Percentiles rank a stretch among this genome's conserved stretches.
Evolutionary conservation across 1,140 invertebrate genomes (phyloP).

Genomic region (Musca domestica): DNA sequence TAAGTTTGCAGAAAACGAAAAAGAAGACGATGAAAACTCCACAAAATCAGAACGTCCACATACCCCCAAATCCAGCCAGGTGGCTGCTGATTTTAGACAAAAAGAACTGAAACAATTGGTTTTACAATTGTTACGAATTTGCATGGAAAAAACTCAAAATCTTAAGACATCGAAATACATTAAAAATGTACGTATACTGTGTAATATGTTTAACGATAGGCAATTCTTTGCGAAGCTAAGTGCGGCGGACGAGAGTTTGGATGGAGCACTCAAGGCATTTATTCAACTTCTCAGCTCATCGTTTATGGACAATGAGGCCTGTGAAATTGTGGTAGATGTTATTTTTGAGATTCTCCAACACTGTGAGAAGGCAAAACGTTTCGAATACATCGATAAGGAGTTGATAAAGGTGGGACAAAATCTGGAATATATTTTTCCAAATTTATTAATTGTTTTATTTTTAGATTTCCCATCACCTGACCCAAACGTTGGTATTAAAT

Average conservation of each 20-base stretch:
- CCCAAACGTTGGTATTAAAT: slow-evolving; percentile 54
- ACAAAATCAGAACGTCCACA: background rate
- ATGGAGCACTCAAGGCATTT: background rate
- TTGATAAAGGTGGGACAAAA: slow-evolving; percentile 56
- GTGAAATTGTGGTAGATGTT: slow-evolving; percentile 58
- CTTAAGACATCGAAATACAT: slow-evolving; percentile 38
- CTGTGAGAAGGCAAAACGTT: slow-evolving; percentile 54
- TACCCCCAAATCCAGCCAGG: background rate
- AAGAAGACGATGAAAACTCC: slow-evolving; percentile 4
- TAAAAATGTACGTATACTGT: slow-evolving; percentile 35
- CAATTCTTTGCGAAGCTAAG: slow-evolving; percentile 33
- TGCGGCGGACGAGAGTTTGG: background rate
- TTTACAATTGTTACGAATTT: slow-evolving; percentile 56
- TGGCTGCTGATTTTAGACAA: slow-evolving; percentile 36
- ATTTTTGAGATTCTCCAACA: slow-evolving; percentile 61
- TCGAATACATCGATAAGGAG: slow-evolving; percentile 56
- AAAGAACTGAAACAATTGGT: slow-evolving; percentile 57
- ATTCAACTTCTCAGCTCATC: background rate
- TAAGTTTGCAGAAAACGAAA: slow-evolving; percentile 33
- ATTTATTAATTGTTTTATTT: slow-evolving; percentile 13
- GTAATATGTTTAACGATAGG: slow-evolving; percentile 41
- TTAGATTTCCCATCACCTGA: slow-evolving; percentile 32
- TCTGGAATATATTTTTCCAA: too few species aligned
- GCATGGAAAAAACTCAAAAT: slow-evolving; percentile 55
- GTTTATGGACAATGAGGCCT: slow-evolving; percentile 44